A percentile compares a stretch with the other conserved stretches of the same genome.
Evolutionary conservation across 2,113 vertebrate species (phyloP).

Genomic region (Nycticorax nycticorax): DNA sequence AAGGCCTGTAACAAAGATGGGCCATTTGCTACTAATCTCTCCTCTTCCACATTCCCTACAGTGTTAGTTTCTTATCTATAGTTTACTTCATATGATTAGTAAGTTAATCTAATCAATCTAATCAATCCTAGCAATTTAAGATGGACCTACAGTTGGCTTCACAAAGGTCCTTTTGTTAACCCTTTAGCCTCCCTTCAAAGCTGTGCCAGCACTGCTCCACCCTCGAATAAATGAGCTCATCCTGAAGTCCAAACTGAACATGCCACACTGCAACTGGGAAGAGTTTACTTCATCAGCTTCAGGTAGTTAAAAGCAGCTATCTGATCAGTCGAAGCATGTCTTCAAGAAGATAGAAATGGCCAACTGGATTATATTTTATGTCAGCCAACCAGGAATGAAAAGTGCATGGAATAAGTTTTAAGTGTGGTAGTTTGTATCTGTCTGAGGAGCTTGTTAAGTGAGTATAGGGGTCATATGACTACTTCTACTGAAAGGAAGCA

Average conservation of each 20-base stretch:
- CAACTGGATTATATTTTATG: background rate
- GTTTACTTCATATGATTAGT: too few species aligned
- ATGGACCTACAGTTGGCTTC: too few species aligned
- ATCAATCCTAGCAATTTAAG: too few species aligned
- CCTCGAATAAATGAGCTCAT: background rate
- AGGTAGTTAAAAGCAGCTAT: background rate
- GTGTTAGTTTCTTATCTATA: too few species aligned
- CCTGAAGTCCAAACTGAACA: background rate
- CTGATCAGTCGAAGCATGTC: background rate
- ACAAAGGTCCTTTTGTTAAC: too few species aligned
- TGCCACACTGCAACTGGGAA: background rate
- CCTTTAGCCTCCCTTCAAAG: too few species aligned
- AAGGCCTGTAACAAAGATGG: too few species aligned
- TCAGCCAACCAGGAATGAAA: background rate
- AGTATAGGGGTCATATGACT: background rate
- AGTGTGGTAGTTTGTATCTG: background rate
- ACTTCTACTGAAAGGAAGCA: background rate
- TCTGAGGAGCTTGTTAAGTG: background rate
- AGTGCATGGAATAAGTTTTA: background rate
- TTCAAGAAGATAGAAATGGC: background rate
- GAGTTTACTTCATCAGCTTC: background rate
- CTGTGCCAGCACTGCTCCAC: background rate
- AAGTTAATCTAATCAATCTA: too few species aligned
- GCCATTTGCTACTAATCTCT: too few species aligned
- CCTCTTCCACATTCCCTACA: too few species aligned